Conservation (phyloP, 1,140 invertebrate species). For the Drosophila saltans region DNA sequence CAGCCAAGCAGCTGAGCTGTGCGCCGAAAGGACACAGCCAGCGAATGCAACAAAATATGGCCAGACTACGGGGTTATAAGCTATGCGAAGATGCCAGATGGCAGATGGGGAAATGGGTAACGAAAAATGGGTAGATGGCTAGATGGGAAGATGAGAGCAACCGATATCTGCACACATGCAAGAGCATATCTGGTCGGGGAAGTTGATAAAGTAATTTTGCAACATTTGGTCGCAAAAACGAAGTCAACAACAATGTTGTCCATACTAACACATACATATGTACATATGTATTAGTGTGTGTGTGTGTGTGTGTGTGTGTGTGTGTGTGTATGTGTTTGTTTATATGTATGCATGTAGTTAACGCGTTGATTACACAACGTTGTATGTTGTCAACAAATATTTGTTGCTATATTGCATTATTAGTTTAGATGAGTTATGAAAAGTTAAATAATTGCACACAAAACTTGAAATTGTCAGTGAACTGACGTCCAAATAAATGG, state of each 20-base stretch:
- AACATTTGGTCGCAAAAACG: slow-evolving; percentile 35
- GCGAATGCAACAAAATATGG: slow-evolving; percentile 55
- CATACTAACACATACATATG: neutral
- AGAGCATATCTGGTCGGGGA: slow-evolving; percentile 5
- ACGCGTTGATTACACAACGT: slow-evolving; percentile 38
- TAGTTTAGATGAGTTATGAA: slow-evolving; percentile 74
- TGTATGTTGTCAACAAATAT: slow-evolving; percentile 73
- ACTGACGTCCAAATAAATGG: slow-evolving; percentile 17
- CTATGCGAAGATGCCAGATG: neutral
- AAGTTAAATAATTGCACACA: slow-evolving; percentile 73
- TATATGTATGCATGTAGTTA: slow-evolving; percentile 5
- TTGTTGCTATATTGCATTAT: slow-evolving; percentile 72
- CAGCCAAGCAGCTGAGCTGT: slow-evolving; percentile 3
- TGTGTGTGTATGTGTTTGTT: too few relatives aligned
- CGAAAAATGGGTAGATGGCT: neutral
- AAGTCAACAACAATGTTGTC: slow-evolving; percentile 73
- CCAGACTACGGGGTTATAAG: slow-evolving; percentile 5
- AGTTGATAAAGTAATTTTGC: slow-evolving; percentile 72
- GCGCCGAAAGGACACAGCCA: slow-evolving; percentile 30
- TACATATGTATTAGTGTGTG: neutral
- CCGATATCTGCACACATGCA: slow-evolving; percentile 1
- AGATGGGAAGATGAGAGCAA: neutral
- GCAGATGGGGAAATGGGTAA: neutral
- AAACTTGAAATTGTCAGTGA: slow-evolving; percentile 36
- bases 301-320: neutral